A percentile compares a stretch with the other conserved stretches of the same genome.
phyloP scores from a whole-genome alignment of 2,888 invertebrate species.

The Drosophila mimica region DNA sequence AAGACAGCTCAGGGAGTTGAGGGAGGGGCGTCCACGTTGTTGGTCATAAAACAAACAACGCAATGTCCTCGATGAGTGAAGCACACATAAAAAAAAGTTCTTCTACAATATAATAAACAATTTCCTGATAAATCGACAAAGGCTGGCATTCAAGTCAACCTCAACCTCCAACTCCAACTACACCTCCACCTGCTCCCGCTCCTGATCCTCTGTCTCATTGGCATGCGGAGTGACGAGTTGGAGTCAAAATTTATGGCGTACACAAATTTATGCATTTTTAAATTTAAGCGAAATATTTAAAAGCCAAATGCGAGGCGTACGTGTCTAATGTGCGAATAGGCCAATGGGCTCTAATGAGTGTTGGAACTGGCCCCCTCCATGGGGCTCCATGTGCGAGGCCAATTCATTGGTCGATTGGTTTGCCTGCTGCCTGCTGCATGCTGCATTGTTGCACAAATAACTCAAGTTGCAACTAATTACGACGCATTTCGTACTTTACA shows the following conservation, averaged over 20 bases:
- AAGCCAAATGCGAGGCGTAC: constrained; percentile 60
- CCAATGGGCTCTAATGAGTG: constrained; percentile 57
- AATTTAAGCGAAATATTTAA: constrained; percentile 68
- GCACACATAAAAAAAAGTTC: constrained; percentile 64
- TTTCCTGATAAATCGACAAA: constrained; percentile 74
- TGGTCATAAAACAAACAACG: constrained; percentile 66
- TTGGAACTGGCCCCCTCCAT: background rate
- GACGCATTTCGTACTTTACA: constrained; percentile 78
- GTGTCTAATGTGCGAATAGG: constrained; percentile 78
- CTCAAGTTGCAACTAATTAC: constrained; percentile 81
- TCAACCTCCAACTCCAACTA: background rate
- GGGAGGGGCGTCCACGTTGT: constrained; percentile 25
- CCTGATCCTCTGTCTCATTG: constrained; percentile 57
- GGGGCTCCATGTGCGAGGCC: background rate
- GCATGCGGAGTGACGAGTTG: constrained; percentile 62
- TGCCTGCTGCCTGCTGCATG: constrained; percentile 21
- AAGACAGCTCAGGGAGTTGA: background rate
- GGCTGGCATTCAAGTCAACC: constrained; percentile 21
- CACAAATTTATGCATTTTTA: constrained; percentile 75
- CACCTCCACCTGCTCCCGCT: too few species aligned
- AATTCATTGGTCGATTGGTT: constrained; percentile 50
- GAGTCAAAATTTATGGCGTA: constrained; percentile 62
- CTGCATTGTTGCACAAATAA: constrained; percentile 79
- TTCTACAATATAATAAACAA: constrained; percentile 76
- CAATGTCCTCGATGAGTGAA: constrained; percentile 59